These are phyloP conservation scores for Parochlus steinenii DNA, from an alignment of 2,888 invertebrate genomes.

Conservation along the genomic window DNA sequence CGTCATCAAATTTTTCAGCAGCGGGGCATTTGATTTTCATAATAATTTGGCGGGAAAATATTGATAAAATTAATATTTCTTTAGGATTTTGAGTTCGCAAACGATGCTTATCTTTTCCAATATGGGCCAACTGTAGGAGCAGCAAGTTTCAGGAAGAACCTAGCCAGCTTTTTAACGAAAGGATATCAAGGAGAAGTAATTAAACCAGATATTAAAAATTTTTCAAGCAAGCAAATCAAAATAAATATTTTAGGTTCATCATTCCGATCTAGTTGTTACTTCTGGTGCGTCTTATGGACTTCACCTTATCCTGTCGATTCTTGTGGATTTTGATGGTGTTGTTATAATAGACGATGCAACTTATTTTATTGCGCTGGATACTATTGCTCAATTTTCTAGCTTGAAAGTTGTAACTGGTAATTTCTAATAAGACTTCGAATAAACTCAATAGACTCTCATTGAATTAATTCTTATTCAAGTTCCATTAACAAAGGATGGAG, in stretches of 20 bases:
- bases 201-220: conserved; percentile 20
- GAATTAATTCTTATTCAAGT: conserved; percentile 23
- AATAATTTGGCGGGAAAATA: conserved; percentile 1
- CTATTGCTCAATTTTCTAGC: conserved; percentile 36
- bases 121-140: conserved; percentile 36
- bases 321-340: conserved; percentile 35
- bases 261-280: conserved; percentile 36
- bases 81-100: conserved; percentile 24
- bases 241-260: too few species aligned
- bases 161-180: conserved; percentile 31
- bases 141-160: conserved; percentile 31
- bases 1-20: too few species aligned
- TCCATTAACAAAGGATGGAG: conserved; percentile 34
- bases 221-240: neutral
- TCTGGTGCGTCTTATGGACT: conserved; percentile 44
- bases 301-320: conserved; percentile 34
- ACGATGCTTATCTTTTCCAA: conserved; percentile 32
- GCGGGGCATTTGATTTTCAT: conserved; percentile 1
- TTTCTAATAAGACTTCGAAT: conserved; percentile 5
- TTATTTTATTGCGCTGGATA: conserved; percentile 41
- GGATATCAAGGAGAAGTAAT: conserved; percentile 30
- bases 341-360: conserved; percentile 48
- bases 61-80: conserved; percentile 11
- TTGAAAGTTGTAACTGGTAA: conserved; percentile 34
- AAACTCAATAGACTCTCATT: conserved; percentile 6